Evolutionary conservation across 2,113 vertebrate genomes (phyloP).

Genomic region (Cryptotis parvus): DNA sequence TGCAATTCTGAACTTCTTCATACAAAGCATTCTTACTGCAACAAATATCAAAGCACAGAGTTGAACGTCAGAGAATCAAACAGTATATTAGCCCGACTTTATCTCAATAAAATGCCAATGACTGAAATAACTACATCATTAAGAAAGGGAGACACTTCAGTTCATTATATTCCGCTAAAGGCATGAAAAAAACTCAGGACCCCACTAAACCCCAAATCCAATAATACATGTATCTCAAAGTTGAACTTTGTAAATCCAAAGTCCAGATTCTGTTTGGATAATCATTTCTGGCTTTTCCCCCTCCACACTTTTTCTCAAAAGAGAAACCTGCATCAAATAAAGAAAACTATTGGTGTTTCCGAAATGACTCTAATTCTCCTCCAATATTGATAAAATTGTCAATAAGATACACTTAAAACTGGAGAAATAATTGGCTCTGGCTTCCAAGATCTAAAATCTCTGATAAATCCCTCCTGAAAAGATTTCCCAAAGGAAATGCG

Average conservation of each 20-base stretch:
- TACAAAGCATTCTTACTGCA: neutral
- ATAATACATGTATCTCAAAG: neutral
- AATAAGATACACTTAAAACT: constrained; percentile 45
- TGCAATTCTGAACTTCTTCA: neutral
- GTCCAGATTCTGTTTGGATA: neutral
- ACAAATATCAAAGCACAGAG: neutral
- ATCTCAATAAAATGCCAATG: neutral
- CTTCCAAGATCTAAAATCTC: neutral
- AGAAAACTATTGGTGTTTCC: neutral
- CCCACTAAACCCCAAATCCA: no score
- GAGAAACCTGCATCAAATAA: neutral
- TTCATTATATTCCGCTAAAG: neutral
- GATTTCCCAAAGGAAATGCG: constrained; percentile 7
- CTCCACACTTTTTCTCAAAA: neutral
- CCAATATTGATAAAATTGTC: constrained; percentile 57
- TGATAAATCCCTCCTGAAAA: neutral
- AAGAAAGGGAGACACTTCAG: neutral
- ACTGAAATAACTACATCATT: neutral
- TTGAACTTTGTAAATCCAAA: neutral
- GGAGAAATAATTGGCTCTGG: neutral
- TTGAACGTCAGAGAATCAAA: constrained; percentile 18
- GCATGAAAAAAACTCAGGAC: neutral
- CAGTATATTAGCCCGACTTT: neutral
- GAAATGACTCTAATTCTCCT: neutral
- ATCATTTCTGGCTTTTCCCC: constrained; percentile 18